Percentiles rank a stretch among this genome's conserved stretches.
Conservation (phyloP, 2,113 vertebrate species). For the Mesembrinibis cayennensis region DNA sequence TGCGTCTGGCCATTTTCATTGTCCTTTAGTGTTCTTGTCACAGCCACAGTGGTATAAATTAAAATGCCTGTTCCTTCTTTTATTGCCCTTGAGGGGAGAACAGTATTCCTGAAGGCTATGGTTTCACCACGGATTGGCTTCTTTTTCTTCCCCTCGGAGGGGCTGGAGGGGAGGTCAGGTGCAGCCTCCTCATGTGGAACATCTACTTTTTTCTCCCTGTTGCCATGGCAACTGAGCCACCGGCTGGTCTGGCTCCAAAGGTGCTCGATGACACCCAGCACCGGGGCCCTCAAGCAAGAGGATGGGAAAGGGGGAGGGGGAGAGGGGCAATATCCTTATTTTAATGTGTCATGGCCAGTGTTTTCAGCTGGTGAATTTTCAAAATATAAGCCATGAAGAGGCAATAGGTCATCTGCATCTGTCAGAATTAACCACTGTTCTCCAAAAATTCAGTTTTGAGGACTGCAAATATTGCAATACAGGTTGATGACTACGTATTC, state of each 20-base stretch:
- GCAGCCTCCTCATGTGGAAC: constrained; percentile 32
- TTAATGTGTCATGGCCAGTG: neutral
- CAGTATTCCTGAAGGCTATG: neutral
- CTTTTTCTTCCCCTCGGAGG: neutral
- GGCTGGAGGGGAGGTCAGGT: neutral
- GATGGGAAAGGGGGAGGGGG: neutral
- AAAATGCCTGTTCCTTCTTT: neutral
- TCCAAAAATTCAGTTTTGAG: neutral
- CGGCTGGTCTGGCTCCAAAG: neutral
- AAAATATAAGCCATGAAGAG: neutral
- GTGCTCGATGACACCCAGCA: neutral
- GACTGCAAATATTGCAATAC: neutral
- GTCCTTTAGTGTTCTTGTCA: neutral
- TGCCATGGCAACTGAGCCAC: constrained; percentile 32
- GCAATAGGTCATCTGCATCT: neutral
- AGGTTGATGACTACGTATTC: neutral
- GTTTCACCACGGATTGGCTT: constrained; percentile 8
- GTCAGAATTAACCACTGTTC: neutral
- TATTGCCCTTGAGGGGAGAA: neutral
- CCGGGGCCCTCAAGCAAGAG: neutral
- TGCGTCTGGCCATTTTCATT: neutral
- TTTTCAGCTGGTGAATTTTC: constrained; percentile 30
- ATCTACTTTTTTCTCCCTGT: neutral
- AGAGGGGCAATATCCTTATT: neutral
- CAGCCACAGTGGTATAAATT: neutral